Evolutionary conservation across 2,797 vertebrate species (phyloP), one percentile per base, ranked within the genome.

Genomic region (Anguilla pacifica): DNA sequence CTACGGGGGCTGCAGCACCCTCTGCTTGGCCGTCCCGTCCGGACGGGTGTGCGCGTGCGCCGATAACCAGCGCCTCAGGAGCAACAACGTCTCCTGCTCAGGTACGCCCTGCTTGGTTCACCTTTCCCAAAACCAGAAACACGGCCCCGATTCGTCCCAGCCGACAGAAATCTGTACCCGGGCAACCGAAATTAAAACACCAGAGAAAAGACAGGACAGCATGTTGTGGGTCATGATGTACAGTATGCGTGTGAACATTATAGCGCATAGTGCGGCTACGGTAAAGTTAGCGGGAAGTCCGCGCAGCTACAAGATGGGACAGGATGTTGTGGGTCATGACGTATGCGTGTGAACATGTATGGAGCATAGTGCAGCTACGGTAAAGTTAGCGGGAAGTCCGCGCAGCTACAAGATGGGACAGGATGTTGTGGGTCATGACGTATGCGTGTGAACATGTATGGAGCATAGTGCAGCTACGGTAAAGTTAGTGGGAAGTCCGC

Each of bases 1-100:
- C 89, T 97, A 97, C 0, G 97, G 97, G 28, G 96, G 96, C 87
- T 97, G 97, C 88, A 93, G 95, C 46, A 94, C 95, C 11, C 94
- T 97, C 43, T 97, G 97, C 86, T 94, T 97, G 85, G 95, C 96
- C 72, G 92, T 97, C 88, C 97, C 97, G 57, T 94, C 94, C 86
- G 96, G 97, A 82, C 95, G 96, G 89, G 95, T 97, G 81, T 97
- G 97, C 90, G 96, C 96, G 15, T 97, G 97, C 92, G 96, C 97
- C 88, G 96, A 97, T 91, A 96, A 96, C 91, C 97, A 97, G 28
- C 93, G 94, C 93, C 89, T 97, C 91, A 96, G 96, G 91, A 95
- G 96, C 92, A 97, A 97, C 79, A 96, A 94, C 85, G 94, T 97
- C 89, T 96, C 94, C 77, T 97, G 97, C 91, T 95, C 86, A 83